Evolutionary conservation across 2,113 vertebrate species (phyloP).

Genomic region (Otocyon megalotis): DNA sequence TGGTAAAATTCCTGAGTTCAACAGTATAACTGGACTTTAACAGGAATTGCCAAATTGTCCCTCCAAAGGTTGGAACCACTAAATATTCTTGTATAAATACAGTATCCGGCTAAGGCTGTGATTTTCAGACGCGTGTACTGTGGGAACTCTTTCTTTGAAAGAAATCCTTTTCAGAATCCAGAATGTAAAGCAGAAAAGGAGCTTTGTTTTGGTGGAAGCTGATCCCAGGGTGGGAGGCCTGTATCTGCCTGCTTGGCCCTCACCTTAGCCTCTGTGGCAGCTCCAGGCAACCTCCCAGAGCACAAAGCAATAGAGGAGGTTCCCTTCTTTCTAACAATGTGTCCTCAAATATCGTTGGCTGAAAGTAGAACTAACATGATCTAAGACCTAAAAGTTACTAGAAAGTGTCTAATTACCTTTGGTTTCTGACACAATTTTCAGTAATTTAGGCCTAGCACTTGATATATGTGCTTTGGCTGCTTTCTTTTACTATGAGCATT

Average conservation of each 20-base stretch:
- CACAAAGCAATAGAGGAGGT: not conserved
- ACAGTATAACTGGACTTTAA: slow-evolving; percentile 19
- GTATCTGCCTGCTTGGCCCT: not conserved
- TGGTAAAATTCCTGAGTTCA: slow-evolving; percentile 23
- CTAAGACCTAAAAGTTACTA: slow-evolving; percentile 32
- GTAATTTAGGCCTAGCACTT: not conserved
- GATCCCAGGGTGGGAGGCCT: not conserved
- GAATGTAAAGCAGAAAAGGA: slow-evolving; percentile 13
- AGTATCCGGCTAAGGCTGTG: not conserved
- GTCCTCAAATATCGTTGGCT: not conserved
- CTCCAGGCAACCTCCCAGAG: not conserved
- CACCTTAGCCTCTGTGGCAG: not conserved
- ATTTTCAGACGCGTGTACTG: slow-evolving; percentile 21
- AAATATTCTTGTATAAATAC: slow-evolving; percentile 26
- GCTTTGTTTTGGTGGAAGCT: not conserved
- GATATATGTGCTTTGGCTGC: not conserved
- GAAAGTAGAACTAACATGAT: slow-evolving; percentile 25
- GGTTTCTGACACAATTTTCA: slow-evolving; percentile 15
- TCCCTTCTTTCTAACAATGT: not conserved
- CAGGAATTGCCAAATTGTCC: not conserved
- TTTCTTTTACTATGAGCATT: slow-evolving; percentile 1
- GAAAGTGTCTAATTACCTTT: slow-evolving; percentile 30
- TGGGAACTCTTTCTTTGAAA: slow-evolving; percentile 20
- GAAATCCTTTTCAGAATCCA: not conserved
- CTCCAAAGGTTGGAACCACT: not conserved